These are phyloP conservation scores for Sebastes reedi DNA, from an alignment of 2,797 vertebrate species.

Conservation along the genomic window DNA sequence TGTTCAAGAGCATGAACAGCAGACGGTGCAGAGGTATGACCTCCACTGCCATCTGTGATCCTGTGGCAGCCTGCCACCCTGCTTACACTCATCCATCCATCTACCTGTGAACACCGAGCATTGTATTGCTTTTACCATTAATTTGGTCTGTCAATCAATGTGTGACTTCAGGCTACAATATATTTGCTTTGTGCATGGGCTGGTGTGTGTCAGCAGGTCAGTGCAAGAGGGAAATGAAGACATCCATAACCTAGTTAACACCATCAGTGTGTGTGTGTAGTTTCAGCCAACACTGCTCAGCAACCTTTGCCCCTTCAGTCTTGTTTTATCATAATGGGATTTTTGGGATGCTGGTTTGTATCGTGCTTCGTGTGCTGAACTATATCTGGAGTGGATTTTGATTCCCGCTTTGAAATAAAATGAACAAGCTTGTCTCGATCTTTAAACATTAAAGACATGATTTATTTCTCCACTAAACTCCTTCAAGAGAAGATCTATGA, in stretches of 20 bases:
- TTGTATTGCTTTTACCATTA: not conserved
- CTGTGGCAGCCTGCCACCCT: slow-evolving; percentile 9
- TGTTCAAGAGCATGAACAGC: slow-evolving; percentile 27
- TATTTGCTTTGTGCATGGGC: not conserved
- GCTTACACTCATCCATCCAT: not conserved
- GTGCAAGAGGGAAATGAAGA: not conserved
- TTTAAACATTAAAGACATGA: not conserved
- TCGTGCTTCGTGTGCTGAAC: not conserved
- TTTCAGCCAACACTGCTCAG: not conserved
- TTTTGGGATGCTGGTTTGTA: not conserved
- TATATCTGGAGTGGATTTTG: not conserved
- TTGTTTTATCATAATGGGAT: not conserved
- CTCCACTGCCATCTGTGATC: slow-evolving; percentile 43
- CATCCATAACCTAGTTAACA: not conserved
- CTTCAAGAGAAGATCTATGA: not conserved
- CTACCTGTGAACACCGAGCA: not conserved
- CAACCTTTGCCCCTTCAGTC: not conserved
- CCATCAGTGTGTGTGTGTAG: not conserved
- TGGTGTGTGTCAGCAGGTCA: not conserved
- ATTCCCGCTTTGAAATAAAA: not conserved
- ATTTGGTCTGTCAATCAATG: not conserved
- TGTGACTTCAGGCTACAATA: not conserved
- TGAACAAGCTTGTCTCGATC: not conserved
- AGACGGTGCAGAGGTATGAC: slow-evolving; percentile 12
- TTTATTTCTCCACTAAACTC: not conserved